phyloP scores from a whole-genome alignment of 92 coral and sea anemone species.

The Zoanthus gigantus region DNA sequence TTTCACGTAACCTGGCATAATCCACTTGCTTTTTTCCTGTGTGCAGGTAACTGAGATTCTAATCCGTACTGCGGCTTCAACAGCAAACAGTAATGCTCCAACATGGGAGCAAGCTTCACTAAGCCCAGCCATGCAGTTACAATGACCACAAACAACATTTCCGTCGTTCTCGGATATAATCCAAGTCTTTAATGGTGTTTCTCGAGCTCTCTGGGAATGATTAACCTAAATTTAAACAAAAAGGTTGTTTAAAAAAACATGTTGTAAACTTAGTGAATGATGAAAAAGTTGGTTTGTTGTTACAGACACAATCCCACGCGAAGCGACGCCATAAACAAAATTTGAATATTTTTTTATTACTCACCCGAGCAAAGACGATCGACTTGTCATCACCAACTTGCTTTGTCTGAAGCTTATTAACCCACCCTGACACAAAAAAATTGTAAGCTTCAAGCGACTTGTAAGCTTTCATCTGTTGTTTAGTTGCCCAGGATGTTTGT shows the following conservation, averaged over 20 bases:
- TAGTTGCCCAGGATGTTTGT: constrained; percentile 11
- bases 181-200: constrained; percentile 4
- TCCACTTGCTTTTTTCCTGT: constrained; percentile 55
- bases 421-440: constrained; percentile 54
- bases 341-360: constrained; percentile 13
- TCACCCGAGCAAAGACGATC: constrained; percentile 34
- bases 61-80: constrained; percentile 65
- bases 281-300: constrained; percentile 6
- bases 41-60: constrained; percentile 62
- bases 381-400: constrained; percentile 28
- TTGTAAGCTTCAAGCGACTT: constrained; percentile 50
- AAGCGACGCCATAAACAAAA: not conserved
- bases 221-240: not conserved
- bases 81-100: constrained; percentile 73
- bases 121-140: constrained; percentile 7
- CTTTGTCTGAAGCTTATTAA: constrained; percentile 33
- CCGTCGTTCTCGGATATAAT: too few relatives aligned
- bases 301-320: constrained; percentile 7
- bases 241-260: not conserved
- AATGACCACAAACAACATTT: too few relatives aligned
- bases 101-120: constrained; percentile 72
- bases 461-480: constrained; percentile 47
- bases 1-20: constrained; percentile 56
- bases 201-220: constrained; percentile 9
- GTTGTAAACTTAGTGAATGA: not conserved